Evolutionary conservation across 2,797 vertebrate species (phyloP).

Genomic region (Mallotus villosus): DNA sequence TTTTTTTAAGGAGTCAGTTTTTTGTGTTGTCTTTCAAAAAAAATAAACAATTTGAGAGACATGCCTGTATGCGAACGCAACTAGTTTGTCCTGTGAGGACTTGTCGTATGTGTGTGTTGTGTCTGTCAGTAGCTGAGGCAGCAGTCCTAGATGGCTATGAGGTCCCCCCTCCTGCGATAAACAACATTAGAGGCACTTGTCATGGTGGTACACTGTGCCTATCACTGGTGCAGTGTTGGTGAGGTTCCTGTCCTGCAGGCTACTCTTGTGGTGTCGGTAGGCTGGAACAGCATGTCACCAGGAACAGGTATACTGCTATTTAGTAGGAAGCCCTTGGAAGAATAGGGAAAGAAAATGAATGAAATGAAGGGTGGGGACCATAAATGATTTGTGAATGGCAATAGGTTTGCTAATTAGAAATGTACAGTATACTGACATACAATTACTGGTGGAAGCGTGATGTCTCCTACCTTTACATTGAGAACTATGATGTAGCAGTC

Average conservation of each 20-base stretch:
- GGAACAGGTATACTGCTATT: not conserved
- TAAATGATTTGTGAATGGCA: not conserved
- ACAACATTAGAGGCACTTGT: constrained; percentile 33
- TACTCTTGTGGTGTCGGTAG: not conserved
- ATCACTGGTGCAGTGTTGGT: constrained; percentile 30
- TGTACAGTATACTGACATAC: too few species aligned
- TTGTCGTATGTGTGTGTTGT: constrained; percentile 13
- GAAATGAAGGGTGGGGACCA: not conserved
- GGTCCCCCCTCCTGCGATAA: constrained; percentile 26
- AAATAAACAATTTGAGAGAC: constrained; percentile 62
- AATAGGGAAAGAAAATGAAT: too few species aligned
- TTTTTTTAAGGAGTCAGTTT: constrained; percentile 57
- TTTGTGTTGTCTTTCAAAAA: constrained; percentile 61
- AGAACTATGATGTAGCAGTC: constrained; percentile 7
- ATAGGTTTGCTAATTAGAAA: too few species aligned
- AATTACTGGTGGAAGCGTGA: too few species aligned
- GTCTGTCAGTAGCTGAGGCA: not conserved
- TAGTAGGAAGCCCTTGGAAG: too few species aligned
- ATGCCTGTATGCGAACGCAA: constrained; percentile 43
- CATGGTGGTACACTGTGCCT: constrained; percentile 45
- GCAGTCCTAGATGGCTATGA: constrained; percentile 42
- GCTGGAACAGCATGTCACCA: constrained; percentile 3
- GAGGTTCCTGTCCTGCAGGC: not conserved
- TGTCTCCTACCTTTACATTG: constrained; percentile 4
- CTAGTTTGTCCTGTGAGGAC: constrained; percentile 36